Evolutionary conservation across 1,140 invertebrate species (phyloP), one percentile per base, ranked within the genome.

Genomic region (Agraylea sexmaculata): DNA sequence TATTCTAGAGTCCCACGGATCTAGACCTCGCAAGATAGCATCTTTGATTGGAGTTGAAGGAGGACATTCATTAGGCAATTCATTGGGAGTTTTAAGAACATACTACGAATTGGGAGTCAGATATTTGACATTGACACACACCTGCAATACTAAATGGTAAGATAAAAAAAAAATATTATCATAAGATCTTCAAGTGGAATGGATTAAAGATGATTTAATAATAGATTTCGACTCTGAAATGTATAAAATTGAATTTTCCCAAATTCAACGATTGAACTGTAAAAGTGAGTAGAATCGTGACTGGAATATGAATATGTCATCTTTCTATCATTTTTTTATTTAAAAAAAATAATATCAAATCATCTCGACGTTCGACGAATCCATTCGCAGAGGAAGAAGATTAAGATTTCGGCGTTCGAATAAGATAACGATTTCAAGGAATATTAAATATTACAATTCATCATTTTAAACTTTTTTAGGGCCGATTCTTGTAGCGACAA

Each of bases 101-200:
- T 83, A 85, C 56, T 88, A 90, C 58, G 75, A 83, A 37, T 68
- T 89, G 29, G 85, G 85, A 10, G 81, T 85, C 5, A 71, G 86
- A 31, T 87, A 86, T 55, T 74, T 90, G 61, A 88, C 86, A 7
- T 66, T 89, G 4, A 89, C 85, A 1, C 86, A 90, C 62, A 86
- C 78, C 45, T 89, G 87, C 67, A 83, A 87, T 54, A 87, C 84
- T 30, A 83, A 83, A 19, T 90, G 85, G 85, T 83, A 65, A 64
- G 35, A 29, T 10, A 40, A 28, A 8, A 37, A 13, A 37, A 6
- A 4, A 38, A 10, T 35, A 18, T 35, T n/a, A n/a, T n/a, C n/a
- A n/a, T n/a, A n/a, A n/a, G n/a, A n/a, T n/a, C n/a, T n/a, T n/a
- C n/a, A n/a, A n/a, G n/a, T n/a, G n/a, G n/a, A n/a, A n/a, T n/a